Percentiles rank a stretch among this genome's conserved stretches.
These are phyloP conservation scores for Sander vitreus DNA, from an alignment of 2,113 vertebrate genomes.

Conservation along the genomic window DNA sequence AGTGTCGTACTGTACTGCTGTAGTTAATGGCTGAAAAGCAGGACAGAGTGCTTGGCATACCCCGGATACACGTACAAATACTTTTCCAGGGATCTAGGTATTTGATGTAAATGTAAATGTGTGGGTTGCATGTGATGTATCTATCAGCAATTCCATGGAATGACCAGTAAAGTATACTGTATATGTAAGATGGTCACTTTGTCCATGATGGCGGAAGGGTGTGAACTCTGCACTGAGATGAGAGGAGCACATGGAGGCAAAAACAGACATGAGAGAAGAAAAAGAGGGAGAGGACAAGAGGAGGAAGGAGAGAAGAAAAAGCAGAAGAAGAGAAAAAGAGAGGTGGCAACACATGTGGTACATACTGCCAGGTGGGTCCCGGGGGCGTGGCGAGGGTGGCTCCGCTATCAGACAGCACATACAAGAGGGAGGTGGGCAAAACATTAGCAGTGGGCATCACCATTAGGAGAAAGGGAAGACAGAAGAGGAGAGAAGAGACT, in stretches of 20 bases:
- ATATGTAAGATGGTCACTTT: conserved; percentile 34
- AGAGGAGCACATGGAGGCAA: conserved; percentile 66
- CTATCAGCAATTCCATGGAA: conserved; percentile 14
- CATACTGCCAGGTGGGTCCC: conserved; percentile 95
- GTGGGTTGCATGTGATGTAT: conserved; percentile 16
- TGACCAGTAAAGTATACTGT: conserved; percentile 23
- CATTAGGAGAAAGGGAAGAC: conserved; percentile 58
- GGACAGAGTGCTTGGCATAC: conserved; percentile 32
- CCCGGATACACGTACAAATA: conserved; percentile 30
- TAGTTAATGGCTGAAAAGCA: conserved; percentile 50
- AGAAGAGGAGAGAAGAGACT: conserved; percentile 30
- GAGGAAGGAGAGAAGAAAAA: conserved; percentile 24
- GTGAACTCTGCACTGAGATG: conserved; percentile 56
- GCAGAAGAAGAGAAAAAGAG: conserved; percentile 39
- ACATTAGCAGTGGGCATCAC: conserved; percentile 83
- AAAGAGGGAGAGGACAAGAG: conserved; percentile 11
- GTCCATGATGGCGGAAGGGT: conserved; percentile 42
- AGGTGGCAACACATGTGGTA: conserved; percentile 86
- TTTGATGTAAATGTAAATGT: conserved; percentile 17
- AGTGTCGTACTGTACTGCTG: conserved; percentile 42
- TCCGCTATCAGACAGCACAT: conserved; percentile 92
- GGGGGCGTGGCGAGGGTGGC: conserved; percentile 88
- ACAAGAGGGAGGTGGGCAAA: conserved; percentile 89
- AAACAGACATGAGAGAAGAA: conserved; percentile 61
- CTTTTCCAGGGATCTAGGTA: conserved; percentile 23